A percentile compares a stretch with the other conserved stretches of the same genome.
phyloP scores from a whole-genome alignment of 2,797 vertebrate species.

The Labroides dimidiatus region DNA sequence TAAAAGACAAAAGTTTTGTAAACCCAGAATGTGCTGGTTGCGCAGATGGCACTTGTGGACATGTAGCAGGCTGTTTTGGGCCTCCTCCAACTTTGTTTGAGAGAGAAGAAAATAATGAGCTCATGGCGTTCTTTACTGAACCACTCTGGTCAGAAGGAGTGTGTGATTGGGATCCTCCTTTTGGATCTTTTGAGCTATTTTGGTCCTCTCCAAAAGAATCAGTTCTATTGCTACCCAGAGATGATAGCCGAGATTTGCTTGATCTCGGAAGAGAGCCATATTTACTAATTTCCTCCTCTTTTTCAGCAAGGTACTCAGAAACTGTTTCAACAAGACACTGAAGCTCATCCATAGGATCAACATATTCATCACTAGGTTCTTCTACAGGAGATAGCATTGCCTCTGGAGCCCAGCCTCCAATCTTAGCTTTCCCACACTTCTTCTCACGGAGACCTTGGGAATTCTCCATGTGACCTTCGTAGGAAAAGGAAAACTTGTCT shows the following conservation, averaged over 20 bases:
- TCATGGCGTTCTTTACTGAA: slow-evolving; percentile 89
- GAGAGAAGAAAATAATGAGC: slow-evolving; percentile 88
- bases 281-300: slow-evolving; percentile 96
- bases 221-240: slow-evolving; percentile 72
- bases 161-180: slow-evolving; percentile 57
- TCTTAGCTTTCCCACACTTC: slow-evolving; percentile 74
- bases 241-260: slow-evolving; percentile 81
- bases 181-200: slow-evolving; percentile 61
- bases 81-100: slow-evolving; percentile 88
- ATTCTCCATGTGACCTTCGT: slow-evolving; percentile 63
- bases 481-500: slow-evolving; percentile 59
- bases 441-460: slow-evolving; percentile 70
- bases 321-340: slow-evolving; percentile 97
- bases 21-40: slow-evolving; percentile 75
- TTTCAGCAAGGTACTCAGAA: slow-evolving; percentile 97
- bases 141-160: slow-evolving; percentile 65
- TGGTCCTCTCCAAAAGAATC: slow-evolving; percentile 78
- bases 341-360: slow-evolving; percentile 94
- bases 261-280: slow-evolving; percentile 89
- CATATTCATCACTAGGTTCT: slow-evolving; percentile 88
- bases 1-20: slow-evolving; percentile 81
- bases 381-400: slow-evolving; percentile 86
- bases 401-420: slow-evolving; percentile 78
- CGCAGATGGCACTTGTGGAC: slow-evolving; percentile 67
- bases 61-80: slow-evolving; percentile 81